These are phyloP conservation scores for Galerucella pusilla DNA, from an alignment of 2,888 invertebrate species.

Conservation along the genomic window DNA sequence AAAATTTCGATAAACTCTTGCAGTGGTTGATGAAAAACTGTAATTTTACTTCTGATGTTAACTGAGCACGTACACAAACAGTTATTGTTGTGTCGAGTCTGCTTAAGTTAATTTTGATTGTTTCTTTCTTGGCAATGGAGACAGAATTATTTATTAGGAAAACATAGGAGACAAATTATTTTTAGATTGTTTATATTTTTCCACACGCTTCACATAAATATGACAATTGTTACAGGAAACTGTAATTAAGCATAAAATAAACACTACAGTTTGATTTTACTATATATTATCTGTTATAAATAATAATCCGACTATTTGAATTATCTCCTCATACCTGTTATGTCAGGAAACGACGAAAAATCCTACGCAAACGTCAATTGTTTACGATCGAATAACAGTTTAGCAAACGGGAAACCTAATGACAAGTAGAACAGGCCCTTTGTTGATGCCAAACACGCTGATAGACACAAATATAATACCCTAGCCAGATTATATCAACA, in stretches of 20 bases:
- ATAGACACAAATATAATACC: background rate
- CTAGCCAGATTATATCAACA: background rate
- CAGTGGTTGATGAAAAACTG: constrained; percentile 24
- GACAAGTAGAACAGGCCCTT: background rate
- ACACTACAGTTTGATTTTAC: no score
- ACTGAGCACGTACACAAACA: constrained; percentile 39
- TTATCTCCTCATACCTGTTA: no score
- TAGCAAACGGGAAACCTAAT: background rate
- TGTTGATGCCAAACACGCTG: background rate
- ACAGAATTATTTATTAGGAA: constrained; percentile 38
- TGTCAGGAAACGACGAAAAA: background rate
- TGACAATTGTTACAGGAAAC: no score
- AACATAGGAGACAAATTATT: constrained; percentile 5
- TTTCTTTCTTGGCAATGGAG: constrained; percentile 36
- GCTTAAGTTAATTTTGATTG: constrained; percentile 41
- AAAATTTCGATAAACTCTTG: constrained; percentile 26
- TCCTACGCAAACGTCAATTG: background rate
- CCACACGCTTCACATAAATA: no score
- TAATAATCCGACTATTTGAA: no score
- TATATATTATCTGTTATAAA: no score
- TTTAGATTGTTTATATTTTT: no score
- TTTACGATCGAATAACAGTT: background rate
- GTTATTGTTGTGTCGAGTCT: constrained; percentile 42
- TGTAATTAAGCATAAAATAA: no score
- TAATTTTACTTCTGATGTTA: constrained; percentile 40